Evolutionary conservation across 2,888 invertebrate genomes (phyloP).

Genomic region (Callimorpha dominula): DNA sequence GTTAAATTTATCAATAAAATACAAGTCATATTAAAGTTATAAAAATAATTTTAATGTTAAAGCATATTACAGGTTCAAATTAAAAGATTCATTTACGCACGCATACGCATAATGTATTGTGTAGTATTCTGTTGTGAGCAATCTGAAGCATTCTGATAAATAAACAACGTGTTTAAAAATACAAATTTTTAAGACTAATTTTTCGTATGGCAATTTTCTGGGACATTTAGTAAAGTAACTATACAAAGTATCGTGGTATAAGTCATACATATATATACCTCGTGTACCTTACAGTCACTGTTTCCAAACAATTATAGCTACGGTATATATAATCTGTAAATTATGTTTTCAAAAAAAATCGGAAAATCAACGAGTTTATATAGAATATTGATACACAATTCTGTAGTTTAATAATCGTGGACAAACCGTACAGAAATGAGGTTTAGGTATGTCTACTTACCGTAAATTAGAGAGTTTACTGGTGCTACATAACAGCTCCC

Average conservation of each 20-base stretch:
- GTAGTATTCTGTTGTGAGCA: not conserved
- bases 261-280: too few relatives aligned
- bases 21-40: too few relatives aligned
- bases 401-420: slow-evolving; percentile 21
- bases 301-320: not conserved
- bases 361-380: not conserved
- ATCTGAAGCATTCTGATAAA: not conserved
- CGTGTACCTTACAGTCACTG: not conserved
- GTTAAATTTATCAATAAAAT: too few relatives aligned
- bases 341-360: too few relatives aligned
- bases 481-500: slow-evolving; percentile 47
- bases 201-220: not conserved
- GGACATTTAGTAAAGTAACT: not conserved
- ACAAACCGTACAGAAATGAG: slow-evolving; percentile 28
- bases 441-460: slow-evolving; percentile 23
- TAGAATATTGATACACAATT: not conserved
- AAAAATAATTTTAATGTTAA: too few relatives aligned
- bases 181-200: not conserved
- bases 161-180: not conserved
- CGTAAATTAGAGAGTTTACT: slow-evolving; percentile 45
- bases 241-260: too few relatives aligned
- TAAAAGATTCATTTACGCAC: too few relatives aligned
- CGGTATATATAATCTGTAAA: not conserved
- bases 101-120: too few relatives aligned
- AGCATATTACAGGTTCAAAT: too few relatives aligned